phyloP scores from a whole-genome alignment of 2,888 invertebrate species.

The Melanostoma scalare region DNA sequence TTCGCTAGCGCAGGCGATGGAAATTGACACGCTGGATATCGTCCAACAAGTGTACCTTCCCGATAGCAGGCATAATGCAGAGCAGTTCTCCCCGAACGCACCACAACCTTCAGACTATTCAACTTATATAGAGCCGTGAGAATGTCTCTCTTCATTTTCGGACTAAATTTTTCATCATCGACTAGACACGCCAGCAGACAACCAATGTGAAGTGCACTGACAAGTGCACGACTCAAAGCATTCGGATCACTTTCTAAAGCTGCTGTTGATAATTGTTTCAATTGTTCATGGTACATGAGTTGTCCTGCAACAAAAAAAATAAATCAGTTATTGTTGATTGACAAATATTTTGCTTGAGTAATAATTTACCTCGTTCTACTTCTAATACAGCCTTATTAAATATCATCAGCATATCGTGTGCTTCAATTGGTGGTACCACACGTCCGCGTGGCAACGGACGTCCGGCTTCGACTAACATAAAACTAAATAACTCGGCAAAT shows the following conservation, averaged over 20 bases:
- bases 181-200: slow-evolving; percentile 88
- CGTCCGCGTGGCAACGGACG: slow-evolving; percentile 87
- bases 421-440: slow-evolving; percentile 90
- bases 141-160: slow-evolving; percentile 84
- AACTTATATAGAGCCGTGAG: slow-evolving; percentile 90
- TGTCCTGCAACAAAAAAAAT: slow-evolving; percentile 82
- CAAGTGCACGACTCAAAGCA: slow-evolving; percentile 91
- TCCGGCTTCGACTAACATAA: slow-evolving; percentile 95
- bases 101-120: slow-evolving; percentile 86
- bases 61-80: slow-evolving; percentile 93
- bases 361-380: slow-evolving; percentile 83
- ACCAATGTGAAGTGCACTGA: slow-evolving; percentile 92
- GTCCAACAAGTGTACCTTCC: slow-evolving; percentile 87
- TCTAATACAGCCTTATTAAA: slow-evolving; percentile 92
- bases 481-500: slow-evolving; percentile 96
- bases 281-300: slow-evolving; percentile 83
- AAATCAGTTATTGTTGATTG: neutral
- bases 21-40: slow-evolving; percentile 88
- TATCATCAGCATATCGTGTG: slow-evolving; percentile 91
- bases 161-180: slow-evolving; percentile 83
- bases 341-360: neutral
- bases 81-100: slow-evolving; percentile 87
- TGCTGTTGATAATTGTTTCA: slow-evolving; percentile 81
- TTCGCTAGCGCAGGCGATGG: slow-evolving; percentile 88
- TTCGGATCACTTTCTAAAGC: slow-evolving; percentile 87